These are phyloP conservation scores for Sinopyrophorus schimmeli DNA, from an alignment of 2,888 invertebrate species.

Conservation along the genomic window DNA sequence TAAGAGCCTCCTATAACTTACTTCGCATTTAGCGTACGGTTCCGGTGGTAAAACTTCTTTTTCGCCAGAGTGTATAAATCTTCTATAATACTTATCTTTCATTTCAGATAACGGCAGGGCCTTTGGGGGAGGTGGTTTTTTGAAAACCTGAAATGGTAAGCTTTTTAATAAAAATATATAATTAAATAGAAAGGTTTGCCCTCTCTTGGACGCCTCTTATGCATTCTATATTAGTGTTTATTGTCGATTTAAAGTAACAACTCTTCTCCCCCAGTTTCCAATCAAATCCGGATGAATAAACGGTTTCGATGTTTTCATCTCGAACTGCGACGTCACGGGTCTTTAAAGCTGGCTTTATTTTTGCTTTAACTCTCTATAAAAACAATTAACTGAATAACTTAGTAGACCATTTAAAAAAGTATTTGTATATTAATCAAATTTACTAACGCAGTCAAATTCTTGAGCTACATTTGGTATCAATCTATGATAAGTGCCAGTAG, in stretches of 20 bases:
- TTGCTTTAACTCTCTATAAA: constrained; percentile 44
- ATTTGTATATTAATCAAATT: too few species aligned
- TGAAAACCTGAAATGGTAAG: constrained; percentile 38
- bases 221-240: constrained; percentile 37
- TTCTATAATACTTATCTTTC: constrained; percentile 42
- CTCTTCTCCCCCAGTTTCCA: constrained; percentile 36
- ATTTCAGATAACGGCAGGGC: constrained; percentile 42
- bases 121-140: constrained; percentile 44
- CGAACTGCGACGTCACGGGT: constrained; percentile 39
- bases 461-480: constrained; percentile 45
- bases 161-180: neutral
- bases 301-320: constrained; percentile 39
- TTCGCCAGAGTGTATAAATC: constrained; percentile 23
- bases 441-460: constrained; percentile 50
- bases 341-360: constrained; percentile 39
- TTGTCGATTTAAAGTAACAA: too few species aligned
- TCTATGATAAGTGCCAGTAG: constrained; percentile 43
- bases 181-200: constrained; percentile 28
- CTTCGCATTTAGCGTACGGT: constrained; percentile 42
- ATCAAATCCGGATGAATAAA: constrained; percentile 35
- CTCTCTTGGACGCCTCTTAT: constrained; percentile 45
- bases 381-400: constrained; percentile 2
- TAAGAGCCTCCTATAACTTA: constrained; percentile 26
- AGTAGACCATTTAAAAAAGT: neutral
- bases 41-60: constrained; percentile 42